Conservation (phyloP, 2,797 vertebrate genomes). For the Eulemur coronatus region DNA sequence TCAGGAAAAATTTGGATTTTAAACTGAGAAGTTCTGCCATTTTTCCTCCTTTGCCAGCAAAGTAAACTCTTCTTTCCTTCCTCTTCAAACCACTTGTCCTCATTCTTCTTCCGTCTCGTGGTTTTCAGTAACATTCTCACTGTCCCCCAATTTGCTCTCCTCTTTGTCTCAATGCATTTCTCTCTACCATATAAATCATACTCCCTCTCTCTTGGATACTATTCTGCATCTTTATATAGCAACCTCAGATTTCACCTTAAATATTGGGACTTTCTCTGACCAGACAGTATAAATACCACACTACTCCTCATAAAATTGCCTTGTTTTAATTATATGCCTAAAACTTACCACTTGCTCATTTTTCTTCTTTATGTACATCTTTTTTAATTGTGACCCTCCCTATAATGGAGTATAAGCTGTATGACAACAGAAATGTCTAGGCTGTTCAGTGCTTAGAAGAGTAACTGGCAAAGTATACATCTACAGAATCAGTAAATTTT, state of each 20-base stretch:
- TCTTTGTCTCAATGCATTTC: background rate
- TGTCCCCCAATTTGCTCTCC: background rate
- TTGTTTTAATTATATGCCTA: background rate
- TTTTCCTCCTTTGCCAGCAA: too few species aligned
- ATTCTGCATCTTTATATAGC: too few species aligned
- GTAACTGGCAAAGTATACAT: background rate
- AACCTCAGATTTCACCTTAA: background rate
- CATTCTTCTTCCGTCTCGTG: too few species aligned
- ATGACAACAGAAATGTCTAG: background rate
- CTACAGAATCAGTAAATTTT: background rate
- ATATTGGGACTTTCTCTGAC: background rate
- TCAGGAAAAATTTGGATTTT: too few species aligned
- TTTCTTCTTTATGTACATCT: background rate
- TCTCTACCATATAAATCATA: background rate
- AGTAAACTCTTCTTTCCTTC: too few species aligned
- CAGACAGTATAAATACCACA: background rate
- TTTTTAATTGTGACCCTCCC: background rate
- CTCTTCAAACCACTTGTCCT: too few species aligned
- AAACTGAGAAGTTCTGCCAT: too few species aligned
- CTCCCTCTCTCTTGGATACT: background rate
- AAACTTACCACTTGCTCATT: background rate
- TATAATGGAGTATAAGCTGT: background rate
- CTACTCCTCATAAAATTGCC: background rate
- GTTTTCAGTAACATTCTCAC: background rate
- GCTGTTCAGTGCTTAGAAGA: background rate